Conservation (phyloP, 2,113 vertebrate species). For the Coturnix japonica region DNA sequence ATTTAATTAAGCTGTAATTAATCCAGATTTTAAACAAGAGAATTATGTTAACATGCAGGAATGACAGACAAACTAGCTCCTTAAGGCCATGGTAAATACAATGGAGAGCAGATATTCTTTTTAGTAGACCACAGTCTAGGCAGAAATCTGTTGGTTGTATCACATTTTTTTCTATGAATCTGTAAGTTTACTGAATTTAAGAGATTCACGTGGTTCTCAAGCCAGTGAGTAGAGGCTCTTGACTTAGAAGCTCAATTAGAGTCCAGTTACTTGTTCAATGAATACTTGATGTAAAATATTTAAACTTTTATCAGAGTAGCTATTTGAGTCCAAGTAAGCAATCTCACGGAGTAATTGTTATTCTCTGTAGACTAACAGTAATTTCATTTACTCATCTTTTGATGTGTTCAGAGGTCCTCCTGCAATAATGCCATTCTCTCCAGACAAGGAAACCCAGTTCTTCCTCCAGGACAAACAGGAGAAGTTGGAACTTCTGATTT, state of each 20-base stretch:
- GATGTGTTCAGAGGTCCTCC: neutral
- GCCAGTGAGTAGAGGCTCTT: neutral
- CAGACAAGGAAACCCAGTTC: rapidly evolving
- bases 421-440: neutral
- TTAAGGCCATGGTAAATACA: neutral
- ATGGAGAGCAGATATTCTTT: neutral
- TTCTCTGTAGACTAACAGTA: neutral
- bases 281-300: neutral
- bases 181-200: neutral
- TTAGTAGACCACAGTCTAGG: neutral
- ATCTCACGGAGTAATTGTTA: neutral
- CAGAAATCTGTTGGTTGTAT: neutral
- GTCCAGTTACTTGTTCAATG: neutral
- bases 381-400: neutral
- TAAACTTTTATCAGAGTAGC: neutral
- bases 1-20: neutral
- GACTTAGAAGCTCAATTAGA: neutral
- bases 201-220: neutral
- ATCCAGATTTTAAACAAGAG: neutral
- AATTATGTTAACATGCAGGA: neutral
- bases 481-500: neutral
- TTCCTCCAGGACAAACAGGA: neutral
- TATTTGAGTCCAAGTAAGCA: neutral
- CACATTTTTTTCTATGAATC: neutral
- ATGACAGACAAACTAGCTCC: neutral